Evolutionary conservation across 1,140 invertebrate genomes (phyloP), one percentile per base, ranked within the genome.

Genomic region (Listronotus bonariensis): DNA sequence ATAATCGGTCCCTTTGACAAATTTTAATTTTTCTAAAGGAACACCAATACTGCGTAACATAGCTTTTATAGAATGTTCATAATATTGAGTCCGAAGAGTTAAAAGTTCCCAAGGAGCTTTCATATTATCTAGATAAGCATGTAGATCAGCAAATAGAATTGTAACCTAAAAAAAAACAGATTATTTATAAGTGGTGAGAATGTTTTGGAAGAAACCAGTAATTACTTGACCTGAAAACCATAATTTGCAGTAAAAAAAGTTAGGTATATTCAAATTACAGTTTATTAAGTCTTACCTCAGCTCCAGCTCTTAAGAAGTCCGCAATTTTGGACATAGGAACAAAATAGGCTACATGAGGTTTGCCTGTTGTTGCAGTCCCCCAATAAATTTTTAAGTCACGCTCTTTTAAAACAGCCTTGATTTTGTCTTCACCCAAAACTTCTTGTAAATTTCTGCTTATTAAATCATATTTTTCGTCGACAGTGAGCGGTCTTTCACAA

Each of bases 311-410:
- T 11, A 99, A 81, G 77, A 99, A 99, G 76, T 99, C 97, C 2
- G 93, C 96, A 76, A 99, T 95, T 82, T 99, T 99, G 0, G 92
- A 92, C 91, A 99, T 98, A 3, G 98, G 97, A 3, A 98, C 95
- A 82, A 99, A 99, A 81, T 99, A 99, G 5, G 95, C 98, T 48
- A 99, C 90, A 83, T 99, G 98, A 53, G 98, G 98, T 71, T 90
- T 92, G 1, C 98, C 98, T 10, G 98, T 99, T 0, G 98, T 98
- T 0, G 97, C 97, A 34, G 97, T 99, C 49, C 98, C 97, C 98
- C 98, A 99, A 80, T 99, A 99, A 12, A 99, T 83, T 78, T 92
- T 97, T 3, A 99, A 73, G 80, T 98, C 93, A 63, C 95, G 85
- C 72, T 91, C 82, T 74, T 92, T 92, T 15, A 99, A 78, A 55